Percentiles rank a stretch among this genome's conserved stretches.
These are phyloP conservation scores for Hormaphis cornu DNA, from an alignment of 1,140 invertebrate species.

Conservation along the genomic window DNA sequence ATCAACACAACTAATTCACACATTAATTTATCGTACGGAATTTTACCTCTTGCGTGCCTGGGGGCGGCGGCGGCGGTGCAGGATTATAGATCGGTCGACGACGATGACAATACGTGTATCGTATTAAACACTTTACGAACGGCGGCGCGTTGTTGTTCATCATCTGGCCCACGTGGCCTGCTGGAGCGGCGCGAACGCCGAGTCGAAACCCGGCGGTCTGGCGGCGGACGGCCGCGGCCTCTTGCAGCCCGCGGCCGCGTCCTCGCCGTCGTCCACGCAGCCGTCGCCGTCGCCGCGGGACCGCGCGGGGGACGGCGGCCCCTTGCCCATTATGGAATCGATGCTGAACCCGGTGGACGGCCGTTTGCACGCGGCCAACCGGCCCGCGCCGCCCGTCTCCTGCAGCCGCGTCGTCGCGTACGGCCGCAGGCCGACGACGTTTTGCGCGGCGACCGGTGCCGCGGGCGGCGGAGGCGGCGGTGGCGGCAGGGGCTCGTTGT, in stretches of 20 bases:
- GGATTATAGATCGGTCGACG: too few relatives aligned
- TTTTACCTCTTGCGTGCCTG: too few relatives aligned
- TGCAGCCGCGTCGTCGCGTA: constrained; percentile 43
- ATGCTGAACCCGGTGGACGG: constrained; percentile 48
- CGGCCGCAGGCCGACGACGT: constrained; percentile 47
- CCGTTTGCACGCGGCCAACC: constrained; percentile 33
- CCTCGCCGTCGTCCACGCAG: not conserved
- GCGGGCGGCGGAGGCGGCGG: constrained; percentile 46
- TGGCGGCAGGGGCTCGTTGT: constrained; percentile 38
- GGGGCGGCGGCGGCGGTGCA: too few relatives aligned
- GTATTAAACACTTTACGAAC: too few relatives aligned
- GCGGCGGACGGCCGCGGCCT: not conserved
- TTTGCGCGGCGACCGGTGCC: constrained; percentile 42
- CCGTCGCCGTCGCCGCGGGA: not conserved
- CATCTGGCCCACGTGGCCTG: constrained; percentile 38
- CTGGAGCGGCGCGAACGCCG: constrained; percentile 38
- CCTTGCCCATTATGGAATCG: constrained; percentile 47
- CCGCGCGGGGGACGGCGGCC: not conserved
- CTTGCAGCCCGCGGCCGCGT: not conserved
- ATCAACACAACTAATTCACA: too few relatives aligned
- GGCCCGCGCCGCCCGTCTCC: constrained; percentile 17
- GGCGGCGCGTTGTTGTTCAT: constrained; percentile 15
- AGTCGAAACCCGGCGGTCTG: constrained; percentile 34
- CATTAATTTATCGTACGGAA: too few relatives aligned
- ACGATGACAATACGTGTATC: too few relatives aligned